Conservation (phyloP, 2,888 invertebrate species). For the Standfussiana lucernea region DNA sequence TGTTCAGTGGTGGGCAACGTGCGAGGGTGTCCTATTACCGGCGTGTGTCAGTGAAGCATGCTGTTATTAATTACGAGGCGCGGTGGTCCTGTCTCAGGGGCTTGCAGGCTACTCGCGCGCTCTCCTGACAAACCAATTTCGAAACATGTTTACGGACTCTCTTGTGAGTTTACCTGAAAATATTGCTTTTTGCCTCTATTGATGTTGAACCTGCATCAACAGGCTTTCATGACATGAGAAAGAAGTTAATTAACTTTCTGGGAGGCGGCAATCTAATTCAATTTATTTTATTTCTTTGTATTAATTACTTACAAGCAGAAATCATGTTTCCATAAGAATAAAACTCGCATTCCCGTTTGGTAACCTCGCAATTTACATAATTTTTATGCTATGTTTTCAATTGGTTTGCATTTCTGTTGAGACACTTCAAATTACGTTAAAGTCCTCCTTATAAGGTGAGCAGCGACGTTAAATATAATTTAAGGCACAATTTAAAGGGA, state of each 20-base stretch:
- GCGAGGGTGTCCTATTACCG: conserved; percentile 68
- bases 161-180: conserved; percentile 48
- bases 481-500: conserved; percentile 76
- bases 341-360: conserved; percentile 21
- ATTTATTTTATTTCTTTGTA: neutral
- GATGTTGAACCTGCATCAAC: conserved; percentile 23
- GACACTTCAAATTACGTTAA: conserved; percentile 67
- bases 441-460: conserved; percentile 63
- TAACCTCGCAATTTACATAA: conserved; percentile 28
- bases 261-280: conserved; percentile 9
- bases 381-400: conserved; percentile 57
- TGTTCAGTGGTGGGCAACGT: conserved; percentile 65
- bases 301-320: neutral
- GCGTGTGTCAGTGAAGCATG: conserved; percentile 74
- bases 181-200: conserved; percentile 28
- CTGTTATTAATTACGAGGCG: conserved; percentile 79
- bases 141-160: conserved; percentile 66
- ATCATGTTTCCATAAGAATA: neutral
- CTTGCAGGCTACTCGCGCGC: conserved; percentile 56
- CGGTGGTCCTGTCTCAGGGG: conserved; percentile 74
- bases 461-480: conserved; percentile 68
- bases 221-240: conserved; percentile 28
- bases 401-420: conserved; percentile 59
- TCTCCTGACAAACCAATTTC: conserved; percentile 77
- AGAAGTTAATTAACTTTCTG: conserved; percentile 17